A percentile compares a stretch with the other conserved stretches of the same genome.
Conservation (phyloP, 2,113 vertebrate genomes). For the Sinocyclocheilus grahami region DNA sequence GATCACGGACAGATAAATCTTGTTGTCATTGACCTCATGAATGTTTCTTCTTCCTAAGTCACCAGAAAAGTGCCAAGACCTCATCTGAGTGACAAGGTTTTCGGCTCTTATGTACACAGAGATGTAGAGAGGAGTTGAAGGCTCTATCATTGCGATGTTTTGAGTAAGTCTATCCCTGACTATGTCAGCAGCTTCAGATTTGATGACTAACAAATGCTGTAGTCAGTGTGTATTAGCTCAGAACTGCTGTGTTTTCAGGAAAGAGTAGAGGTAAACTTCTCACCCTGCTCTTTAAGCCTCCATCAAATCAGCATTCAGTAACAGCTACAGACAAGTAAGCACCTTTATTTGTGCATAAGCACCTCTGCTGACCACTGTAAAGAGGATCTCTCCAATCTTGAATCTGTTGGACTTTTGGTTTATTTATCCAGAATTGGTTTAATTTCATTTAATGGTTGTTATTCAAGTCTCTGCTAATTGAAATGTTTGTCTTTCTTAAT, state of each 20-base stretch:
- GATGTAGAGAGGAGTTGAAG: slow-evolving; percentile 4
- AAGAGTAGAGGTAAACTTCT: slow-evolving; percentile 13
- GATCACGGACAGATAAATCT: background rate
- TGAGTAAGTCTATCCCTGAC: slow-evolving; percentile 25
- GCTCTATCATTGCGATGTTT: slow-evolving; percentile 5
- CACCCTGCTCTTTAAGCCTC: slow-evolving; percentile 15
- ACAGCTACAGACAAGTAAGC: slow-evolving; percentile 12
- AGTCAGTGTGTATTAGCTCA: slow-evolving; percentile 25
- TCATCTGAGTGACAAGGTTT: background rate
- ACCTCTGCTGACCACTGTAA: slow-evolving; percentile 2
- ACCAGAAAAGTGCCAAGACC: slow-evolving; percentile 2
- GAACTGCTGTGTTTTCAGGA: slow-evolving; percentile 26
- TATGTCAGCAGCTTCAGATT: slow-evolving; percentile 37
- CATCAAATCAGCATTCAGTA: background rate
- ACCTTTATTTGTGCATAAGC: background rate
- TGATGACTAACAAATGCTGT: slow-evolving; percentile 38
- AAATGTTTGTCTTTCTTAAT: background rate
- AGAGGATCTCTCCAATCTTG: background rate
- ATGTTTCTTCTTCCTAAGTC: background rate
- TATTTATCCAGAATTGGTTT: background rate
- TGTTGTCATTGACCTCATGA: slow-evolving; percentile 14
- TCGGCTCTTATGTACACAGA: background rate
- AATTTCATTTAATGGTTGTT: background rate
- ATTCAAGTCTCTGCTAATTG: background rate
- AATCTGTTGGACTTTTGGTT: background rate